phyloP scores from a whole-genome alignment of 2,888 invertebrate genomes.

The Rhabditoides inermis region DNA sequence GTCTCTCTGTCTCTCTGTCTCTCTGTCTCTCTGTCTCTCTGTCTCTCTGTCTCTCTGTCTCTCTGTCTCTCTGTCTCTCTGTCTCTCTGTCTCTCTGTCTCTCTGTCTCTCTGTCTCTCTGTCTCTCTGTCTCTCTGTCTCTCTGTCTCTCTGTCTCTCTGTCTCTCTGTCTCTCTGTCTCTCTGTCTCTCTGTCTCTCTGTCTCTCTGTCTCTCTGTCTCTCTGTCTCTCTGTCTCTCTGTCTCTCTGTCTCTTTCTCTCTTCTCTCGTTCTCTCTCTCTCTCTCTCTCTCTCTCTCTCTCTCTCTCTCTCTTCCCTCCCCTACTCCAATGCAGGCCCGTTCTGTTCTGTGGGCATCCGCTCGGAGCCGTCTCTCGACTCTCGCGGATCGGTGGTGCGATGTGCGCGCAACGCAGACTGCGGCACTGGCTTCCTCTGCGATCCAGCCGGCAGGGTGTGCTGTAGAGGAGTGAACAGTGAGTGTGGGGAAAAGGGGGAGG shows the following conservation, averaged over 20 bases:
- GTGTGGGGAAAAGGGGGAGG: too few species aligned
- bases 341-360: constrained; percentile 42
- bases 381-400: constrained; percentile 26
- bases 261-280: not conserved
- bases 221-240: not conserved
- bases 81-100: constrained; percentile 4
- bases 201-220: not conserved
- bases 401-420: constrained; percentile 32
- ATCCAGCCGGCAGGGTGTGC: constrained; percentile 39
- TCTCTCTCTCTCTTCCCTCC: not conserved
- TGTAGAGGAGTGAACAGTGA: constrained; percentile 46
- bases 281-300: not conserved
- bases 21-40: constrained; percentile 3
- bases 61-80: not conserved
- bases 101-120: constrained; percentile 18
- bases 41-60: not conserved
- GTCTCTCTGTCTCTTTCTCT: not conserved
- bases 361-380: constrained; percentile 44
- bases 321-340: too few species aligned
- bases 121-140: constrained; percentile 13
- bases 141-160: constrained; percentile 18
- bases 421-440: constrained; percentile 40
- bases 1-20: constrained; percentile 9
- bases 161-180: constrained; percentile 12
- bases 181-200: not conserved